Base-by-base conservation (phyloP, 2,113 vertebrate genomes). In the Climacteris rufus region DNA sequence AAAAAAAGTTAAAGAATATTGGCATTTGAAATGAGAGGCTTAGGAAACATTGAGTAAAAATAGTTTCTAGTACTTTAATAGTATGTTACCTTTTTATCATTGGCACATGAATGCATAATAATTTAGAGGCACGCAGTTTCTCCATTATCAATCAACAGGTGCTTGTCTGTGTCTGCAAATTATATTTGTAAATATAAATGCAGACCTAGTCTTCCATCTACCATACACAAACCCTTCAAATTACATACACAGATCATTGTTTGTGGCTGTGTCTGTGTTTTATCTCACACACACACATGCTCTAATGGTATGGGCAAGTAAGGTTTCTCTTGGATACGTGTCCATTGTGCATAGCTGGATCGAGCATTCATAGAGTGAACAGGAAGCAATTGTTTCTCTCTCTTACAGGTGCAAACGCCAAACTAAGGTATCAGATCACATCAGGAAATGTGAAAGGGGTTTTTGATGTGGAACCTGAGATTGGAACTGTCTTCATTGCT, bases 401-500 rank as follows among this genome's bases (percentile, higher is more conserved):
- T 74, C 16, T 52, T 86, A n/a, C 79, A 99, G 99, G 98, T 66
- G 98, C 98, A 80, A 99, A 99, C 77, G 98, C 98, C 59, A 99
- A 98, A 95, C 97, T 99, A 44, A 98, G 99, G 61, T 99, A 99
- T 97, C 99, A 99, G 97, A 98, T 99, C 89, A 98, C 98, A 9
- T 98, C 98, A 13, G 99, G 99, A 56, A 99, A 99, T 93, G 82
- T 60, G 25, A 98, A 98, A 97, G 99, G 98, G 27, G 94, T 98
- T 56, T 99, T 99, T 83, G 99, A 98, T 89, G 98, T 99, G 94
- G 98, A 99, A 83, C 98, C 98, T 27, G 98, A 99, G 95, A 97
- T 97, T 82, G 99, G 98, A 87, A 98, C 98, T 33, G 93, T 99
- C 79, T 98, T 98, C 52, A 97, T 99, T 30, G 97, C 98, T 66